A percentile compares a stretch with the other conserved stretches of the same genome.
phyloP scores from a whole-genome alignment of 2,113 vertebrate species.

The Apteryx owenii region DNA sequence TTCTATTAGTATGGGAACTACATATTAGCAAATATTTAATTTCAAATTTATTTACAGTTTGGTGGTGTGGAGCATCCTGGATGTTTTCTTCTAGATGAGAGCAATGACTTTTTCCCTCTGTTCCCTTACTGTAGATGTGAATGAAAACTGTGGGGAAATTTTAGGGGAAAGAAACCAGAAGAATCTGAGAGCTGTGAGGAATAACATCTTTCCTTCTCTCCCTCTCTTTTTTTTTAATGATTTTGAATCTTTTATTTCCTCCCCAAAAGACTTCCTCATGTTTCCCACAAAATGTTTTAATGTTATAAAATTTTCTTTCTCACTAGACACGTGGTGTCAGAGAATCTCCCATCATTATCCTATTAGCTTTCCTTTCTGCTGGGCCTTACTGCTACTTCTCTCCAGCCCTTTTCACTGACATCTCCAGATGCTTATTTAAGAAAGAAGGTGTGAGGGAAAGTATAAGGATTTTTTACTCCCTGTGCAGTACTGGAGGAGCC shows the following conservation, averaged over 20 bases:
- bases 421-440: not conserved
- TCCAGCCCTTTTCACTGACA: not conserved
- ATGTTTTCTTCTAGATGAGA: not conserved
- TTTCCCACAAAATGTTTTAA: not conserved
- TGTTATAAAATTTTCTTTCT: not conserved
- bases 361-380: not conserved
- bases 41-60: not conserved
- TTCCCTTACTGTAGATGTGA: not conserved
- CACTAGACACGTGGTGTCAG: not conserved
- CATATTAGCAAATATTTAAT: not conserved
- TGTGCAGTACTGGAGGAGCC: not conserved
- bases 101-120: not conserved
- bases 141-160: not conserved
- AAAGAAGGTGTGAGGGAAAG: not conserved
- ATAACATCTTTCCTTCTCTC: not conserved
- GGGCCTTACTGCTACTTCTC: accelerated
- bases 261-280: not conserved
- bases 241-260: not conserved
- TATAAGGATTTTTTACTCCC: not conserved
- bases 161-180: not conserved
- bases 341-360: not conserved
- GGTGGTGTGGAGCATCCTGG: not conserved
- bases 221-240: not conserved
- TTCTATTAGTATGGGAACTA: not conserved
- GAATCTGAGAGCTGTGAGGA: not conserved